Evolutionary conservation across 1,140 invertebrate species (phyloP).

Genomic region (Melanaphis sacchari): DNA sequence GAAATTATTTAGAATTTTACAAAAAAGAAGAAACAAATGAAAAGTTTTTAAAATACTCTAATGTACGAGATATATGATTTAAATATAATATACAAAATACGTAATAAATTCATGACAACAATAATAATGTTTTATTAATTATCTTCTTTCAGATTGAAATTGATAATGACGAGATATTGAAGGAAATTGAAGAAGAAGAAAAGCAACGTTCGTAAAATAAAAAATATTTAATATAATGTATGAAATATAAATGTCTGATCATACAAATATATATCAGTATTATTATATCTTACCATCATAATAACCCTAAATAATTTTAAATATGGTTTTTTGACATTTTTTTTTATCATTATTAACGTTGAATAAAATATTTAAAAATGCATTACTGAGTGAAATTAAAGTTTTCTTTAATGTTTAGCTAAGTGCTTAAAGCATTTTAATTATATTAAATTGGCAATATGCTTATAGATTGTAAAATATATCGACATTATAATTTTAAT

Average conservation of each 20-base stretch:
- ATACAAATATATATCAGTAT: too few relatives aligned
- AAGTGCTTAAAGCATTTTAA: too few relatives aligned
- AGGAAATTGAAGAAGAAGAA: conserved; percentile 8
- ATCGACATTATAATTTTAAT: too few relatives aligned
- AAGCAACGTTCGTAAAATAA: background rate
- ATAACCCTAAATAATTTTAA: too few relatives aligned
- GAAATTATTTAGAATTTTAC: conserved; percentile 77
- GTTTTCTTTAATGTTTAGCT: too few relatives aligned
- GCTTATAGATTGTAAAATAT: too few relatives aligned
- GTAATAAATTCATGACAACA: background rate
- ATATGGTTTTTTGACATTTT: too few relatives aligned
- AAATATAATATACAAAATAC: background rate
- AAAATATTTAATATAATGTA: background rate
- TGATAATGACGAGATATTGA: conserved; percentile 11
- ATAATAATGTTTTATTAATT: background rate
- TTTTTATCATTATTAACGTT: too few relatives aligned
- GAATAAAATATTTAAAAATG: too few relatives aligned
- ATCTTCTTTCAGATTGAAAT: conserved; percentile 20
- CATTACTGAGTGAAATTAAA: too few relatives aligned
- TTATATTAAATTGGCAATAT: too few relatives aligned
- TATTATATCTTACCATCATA: too few relatives aligned
- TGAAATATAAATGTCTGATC: background rate
- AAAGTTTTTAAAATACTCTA: conserved; percentile 68
- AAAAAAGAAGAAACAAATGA: conserved; percentile 80
- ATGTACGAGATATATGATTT: conserved; percentile 30